Evolutionary conservation across 2,888 invertebrate species (phyloP).

Genomic region (Meghimatium bilineatum): DNA sequence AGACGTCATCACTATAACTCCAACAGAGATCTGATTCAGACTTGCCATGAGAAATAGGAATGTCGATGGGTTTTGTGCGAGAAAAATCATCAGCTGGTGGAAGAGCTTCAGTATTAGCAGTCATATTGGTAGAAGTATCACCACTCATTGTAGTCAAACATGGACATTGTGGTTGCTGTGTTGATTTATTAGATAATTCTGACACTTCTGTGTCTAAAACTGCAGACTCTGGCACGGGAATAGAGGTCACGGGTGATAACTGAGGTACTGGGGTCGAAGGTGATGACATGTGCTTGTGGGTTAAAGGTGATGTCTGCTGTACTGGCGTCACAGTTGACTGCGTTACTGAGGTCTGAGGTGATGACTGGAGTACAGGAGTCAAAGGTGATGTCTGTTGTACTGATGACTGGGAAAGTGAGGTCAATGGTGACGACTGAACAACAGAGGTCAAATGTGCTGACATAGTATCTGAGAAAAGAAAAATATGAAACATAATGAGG

Average conservation of each 20-base stretch:
- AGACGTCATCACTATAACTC: not conserved
- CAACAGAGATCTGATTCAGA: not conserved
- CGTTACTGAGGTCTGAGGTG: not conserved
- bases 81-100: not conserved
- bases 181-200: not conserved
- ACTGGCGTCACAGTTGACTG: not conserved
- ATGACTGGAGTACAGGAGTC: too few relatives aligned
- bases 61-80: conserved; percentile 20
- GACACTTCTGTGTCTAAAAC: not conserved
- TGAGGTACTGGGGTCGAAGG: not conserved
- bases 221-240: not conserved
- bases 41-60: not conserved
- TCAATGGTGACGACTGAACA: too few relatives aligned
- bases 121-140: not conserved
- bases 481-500: not conserved
- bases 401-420: too few relatives aligned
- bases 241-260: not conserved
- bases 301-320: not conserved
- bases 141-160: not conserved
- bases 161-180: not conserved
- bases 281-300: too few relatives aligned
- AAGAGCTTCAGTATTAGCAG: not conserved
- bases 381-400: not conserved
- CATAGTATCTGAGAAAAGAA: not conserved
- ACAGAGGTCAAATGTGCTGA: not conserved